phyloP scores from a whole-genome alignment of 2,113 vertebrate species.

The Buteo buteo region DNA sequence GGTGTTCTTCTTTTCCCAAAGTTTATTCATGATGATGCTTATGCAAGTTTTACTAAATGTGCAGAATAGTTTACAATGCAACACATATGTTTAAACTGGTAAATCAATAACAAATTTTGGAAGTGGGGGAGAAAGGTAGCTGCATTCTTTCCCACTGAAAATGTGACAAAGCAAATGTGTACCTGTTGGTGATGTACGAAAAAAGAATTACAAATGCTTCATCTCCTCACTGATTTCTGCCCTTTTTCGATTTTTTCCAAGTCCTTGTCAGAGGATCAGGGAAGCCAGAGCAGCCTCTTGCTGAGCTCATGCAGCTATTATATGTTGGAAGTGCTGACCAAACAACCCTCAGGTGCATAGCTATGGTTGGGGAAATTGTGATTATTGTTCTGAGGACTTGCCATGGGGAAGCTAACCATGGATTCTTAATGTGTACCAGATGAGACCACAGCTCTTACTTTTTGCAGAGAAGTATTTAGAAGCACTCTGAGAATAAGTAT shows the following conservation, averaged over 20 bases:
- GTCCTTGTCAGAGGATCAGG: neutral
- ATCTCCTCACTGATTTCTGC: neutral
- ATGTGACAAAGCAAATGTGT: neutral
- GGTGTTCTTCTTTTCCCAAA: neutral
- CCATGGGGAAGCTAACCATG: neutral
- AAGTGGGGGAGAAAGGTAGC: neutral
- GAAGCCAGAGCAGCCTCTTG: neutral
- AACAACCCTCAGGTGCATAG: constrained; percentile 27
- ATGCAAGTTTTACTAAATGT: neutral
- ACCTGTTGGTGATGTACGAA: neutral
- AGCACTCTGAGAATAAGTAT: neutral
- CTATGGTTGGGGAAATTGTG: neutral
- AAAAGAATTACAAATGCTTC: neutral
- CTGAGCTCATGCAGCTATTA: neutral
- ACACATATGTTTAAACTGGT: neutral
- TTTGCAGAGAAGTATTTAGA: neutral
- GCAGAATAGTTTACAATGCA: neutral
- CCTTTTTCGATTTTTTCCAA: neutral
- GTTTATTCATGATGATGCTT: neutral
- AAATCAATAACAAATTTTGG: neutral
- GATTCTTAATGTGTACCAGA: constrained; percentile 39
- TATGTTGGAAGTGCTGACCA: neutral
- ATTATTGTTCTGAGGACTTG: constrained; percentile 11
- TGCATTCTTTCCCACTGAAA: neutral
- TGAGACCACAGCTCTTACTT: neutral